Evolutionary conservation across 2,888 invertebrate species (phyloP).

Genomic region (Dasypolia templi): DNA sequence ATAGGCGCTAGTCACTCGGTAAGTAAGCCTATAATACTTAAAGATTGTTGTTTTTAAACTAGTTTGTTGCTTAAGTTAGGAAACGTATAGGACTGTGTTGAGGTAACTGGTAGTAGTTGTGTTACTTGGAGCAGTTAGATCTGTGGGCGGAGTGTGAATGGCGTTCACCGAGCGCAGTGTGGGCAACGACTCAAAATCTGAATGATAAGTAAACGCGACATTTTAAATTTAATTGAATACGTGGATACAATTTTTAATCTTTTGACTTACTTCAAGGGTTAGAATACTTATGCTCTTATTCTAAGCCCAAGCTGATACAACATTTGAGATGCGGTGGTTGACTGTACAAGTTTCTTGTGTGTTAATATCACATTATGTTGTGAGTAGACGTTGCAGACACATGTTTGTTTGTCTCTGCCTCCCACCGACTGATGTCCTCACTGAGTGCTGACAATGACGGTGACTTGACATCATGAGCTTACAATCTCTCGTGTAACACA

Average conservation of each 20-base stretch:
- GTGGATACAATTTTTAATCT: neutral
- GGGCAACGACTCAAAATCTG: neutral
- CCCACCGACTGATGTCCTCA: neutral
- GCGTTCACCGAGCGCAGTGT: neutral
- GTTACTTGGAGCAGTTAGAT: neutral
- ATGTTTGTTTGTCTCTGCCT: too few relatives aligned
- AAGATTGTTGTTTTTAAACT: neutral
- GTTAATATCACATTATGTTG: neutral
- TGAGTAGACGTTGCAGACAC: neutral
- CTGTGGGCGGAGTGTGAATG: slow-evolving; percentile 7
- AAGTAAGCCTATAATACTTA: neutral
- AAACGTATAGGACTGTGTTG: slow-evolving; percentile 5
- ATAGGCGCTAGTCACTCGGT: neutral
- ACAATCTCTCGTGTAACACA: neutral
- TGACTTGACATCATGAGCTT: neutral
- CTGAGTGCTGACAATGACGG: neutral
- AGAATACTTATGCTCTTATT: neutral
- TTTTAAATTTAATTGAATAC: neutral
- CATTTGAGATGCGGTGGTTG: neutral
- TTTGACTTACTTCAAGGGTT: neutral
- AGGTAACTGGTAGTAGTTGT: neutral
- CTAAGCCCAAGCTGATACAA: too few relatives aligned
- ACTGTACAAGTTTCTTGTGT: neutral
- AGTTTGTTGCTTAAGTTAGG: neutral
- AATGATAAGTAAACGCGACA: neutral